A percentile compares a stretch with the other conserved stretches of the same genome.
phyloP scores from a whole-genome alignment of 1,140 invertebrate genomes.

The Temnothorax nylanderi region DNA sequence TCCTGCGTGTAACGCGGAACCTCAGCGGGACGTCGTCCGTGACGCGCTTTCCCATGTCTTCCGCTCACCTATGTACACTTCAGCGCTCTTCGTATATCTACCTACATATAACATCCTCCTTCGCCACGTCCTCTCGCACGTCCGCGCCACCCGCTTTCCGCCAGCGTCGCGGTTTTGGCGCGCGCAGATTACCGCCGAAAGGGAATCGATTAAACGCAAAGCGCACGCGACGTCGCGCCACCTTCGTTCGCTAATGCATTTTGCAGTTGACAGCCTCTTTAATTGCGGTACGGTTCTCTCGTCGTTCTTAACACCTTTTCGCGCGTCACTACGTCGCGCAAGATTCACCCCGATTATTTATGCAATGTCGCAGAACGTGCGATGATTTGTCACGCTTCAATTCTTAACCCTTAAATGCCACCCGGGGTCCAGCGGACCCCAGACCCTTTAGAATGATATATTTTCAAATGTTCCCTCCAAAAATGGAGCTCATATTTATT shows the following conservation, averaged over 20 bases:
- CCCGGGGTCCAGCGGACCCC: too few relatives aligned
- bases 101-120: not conserved
- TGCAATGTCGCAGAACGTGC: not conserved
- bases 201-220: slow-evolving; percentile 60
- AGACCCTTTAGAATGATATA: too few relatives aligned
- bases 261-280: slow-evolving; percentile 58
- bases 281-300: slow-evolving; percentile 44
- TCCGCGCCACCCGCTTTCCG: slow-evolving; percentile 10
- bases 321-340: not conserved
- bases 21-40: slow-evolving; percentile 55
- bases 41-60: slow-evolving; percentile 47
- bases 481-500: too few relatives aligned
- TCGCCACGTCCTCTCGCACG: not conserved
- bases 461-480: too few relatives aligned
- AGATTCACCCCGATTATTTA: not conserved
- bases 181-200: slow-evolving; percentile 49
- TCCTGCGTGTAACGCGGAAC: slow-evolving; percentile 48
- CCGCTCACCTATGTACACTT: slow-evolving; percentile 46
- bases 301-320: slow-evolving; percentile 40
- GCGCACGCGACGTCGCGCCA: slow-evolving; percentile 11
- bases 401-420: too few relatives aligned
- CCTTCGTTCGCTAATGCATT: slow-evolving; percentile 46
- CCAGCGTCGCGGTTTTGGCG: slow-evolving; percentile 45
- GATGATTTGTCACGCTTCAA: slow-evolving; percentile 1
- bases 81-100: slow-evolving; percentile 2